Conservation (phyloP, 2,797 vertebrate genomes). For the Characodon lateralis region DNA sequence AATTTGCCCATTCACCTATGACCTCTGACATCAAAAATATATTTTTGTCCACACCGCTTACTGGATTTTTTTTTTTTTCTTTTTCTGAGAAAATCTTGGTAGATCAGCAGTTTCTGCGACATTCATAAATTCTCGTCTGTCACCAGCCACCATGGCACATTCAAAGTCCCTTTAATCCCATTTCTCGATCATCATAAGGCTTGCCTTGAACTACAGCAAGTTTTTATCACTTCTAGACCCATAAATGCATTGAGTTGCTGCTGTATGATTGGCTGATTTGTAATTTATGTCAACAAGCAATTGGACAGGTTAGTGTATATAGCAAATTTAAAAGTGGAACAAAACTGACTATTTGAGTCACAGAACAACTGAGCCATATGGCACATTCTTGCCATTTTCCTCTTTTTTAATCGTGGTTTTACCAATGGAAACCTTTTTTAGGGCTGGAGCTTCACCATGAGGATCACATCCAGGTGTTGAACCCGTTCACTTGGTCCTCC, state of each 20-base stretch:
- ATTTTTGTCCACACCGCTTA: background rate
- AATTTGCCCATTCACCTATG: background rate
- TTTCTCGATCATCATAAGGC: no score
- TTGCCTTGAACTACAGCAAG: background rate
- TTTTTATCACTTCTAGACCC: background rate
- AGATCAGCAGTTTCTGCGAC: background rate
- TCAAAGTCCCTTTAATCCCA: background rate
- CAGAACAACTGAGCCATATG: background rate
- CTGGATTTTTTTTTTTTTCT: background rate
- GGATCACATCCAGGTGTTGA: conserved; percentile 61
- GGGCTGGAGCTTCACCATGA: conserved; percentile 19
- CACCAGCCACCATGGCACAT: background rate
- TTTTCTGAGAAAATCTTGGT: no score
- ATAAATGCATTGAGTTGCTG: background rate
- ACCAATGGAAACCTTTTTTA: conserved; percentile 12
- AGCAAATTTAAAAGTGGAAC: background rate
- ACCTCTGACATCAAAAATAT: background rate
- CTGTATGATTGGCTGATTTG: background rate
- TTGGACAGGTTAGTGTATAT: background rate
- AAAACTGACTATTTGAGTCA: background rate
- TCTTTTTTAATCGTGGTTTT: background rate
- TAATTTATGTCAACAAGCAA: background rate
- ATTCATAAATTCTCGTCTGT: background rate
- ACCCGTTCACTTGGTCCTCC: conserved; percentile 19
- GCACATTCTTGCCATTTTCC: background rate